Evolutionary conservation across 2,888 invertebrate genomes (phyloP).

Genomic region (Melangyna quadrimaculata): DNA sequence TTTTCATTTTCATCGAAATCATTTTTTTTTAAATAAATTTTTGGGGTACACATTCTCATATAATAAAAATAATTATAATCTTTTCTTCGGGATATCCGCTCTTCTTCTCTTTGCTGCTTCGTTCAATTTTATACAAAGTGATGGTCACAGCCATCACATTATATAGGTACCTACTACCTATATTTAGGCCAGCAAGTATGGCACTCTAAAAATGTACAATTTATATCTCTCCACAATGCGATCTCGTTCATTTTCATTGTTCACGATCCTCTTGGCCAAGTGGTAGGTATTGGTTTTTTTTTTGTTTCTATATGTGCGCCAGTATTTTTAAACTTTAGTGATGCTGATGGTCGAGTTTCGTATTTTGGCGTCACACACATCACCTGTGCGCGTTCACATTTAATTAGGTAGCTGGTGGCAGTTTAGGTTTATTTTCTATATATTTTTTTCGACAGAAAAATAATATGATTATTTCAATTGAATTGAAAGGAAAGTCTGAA

Average conservation of each 20-base stretch:
- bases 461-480: too few relatives aligned
- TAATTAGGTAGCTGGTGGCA: background rate
- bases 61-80: background rate
- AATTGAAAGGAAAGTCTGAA: too few relatives aligned
- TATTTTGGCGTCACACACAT: slow-evolving; percentile 63
- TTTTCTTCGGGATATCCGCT: background rate
- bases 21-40: slow-evolving; percentile 41
- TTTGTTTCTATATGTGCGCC: background rate
- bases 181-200: slow-evolving; percentile 49
- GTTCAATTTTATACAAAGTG: background rate
- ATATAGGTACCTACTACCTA: too few relatives aligned
- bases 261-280: slow-evolving; percentile 1
- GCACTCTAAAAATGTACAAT: slow-evolving; percentile 26
- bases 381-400: slow-evolving; percentile 25
- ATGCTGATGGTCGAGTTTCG: slow-evolving; percentile 53
- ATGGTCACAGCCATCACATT: slow-evolving; percentile 8
- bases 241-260: background rate
- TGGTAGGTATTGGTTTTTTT: background rate
- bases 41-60: slow-evolving; percentile 35
- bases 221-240: slow-evolving; percentile 15
- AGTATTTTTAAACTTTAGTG: slow-evolving; percentile 32
- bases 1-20: slow-evolving; percentile 43
- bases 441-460: too few relatives aligned
- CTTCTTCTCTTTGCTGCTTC: background rate
- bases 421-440: background rate